phyloP scores from a whole-genome alignment of 2,888 invertebrate genomes.

The Rambutsinella grinnellia region DNA sequence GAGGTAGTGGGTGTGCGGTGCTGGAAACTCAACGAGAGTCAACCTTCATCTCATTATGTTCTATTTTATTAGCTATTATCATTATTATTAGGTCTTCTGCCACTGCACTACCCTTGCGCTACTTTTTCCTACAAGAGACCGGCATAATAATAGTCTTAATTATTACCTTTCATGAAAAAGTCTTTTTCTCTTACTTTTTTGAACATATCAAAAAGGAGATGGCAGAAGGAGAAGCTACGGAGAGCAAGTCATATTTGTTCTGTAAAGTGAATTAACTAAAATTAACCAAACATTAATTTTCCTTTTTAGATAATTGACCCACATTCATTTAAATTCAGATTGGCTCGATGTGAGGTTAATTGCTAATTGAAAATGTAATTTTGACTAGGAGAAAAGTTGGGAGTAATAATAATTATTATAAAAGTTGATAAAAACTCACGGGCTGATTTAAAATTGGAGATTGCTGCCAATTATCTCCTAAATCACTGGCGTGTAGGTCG shows the following conservation, averaged over 20 bases:
- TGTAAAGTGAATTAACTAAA: too few relatives aligned
- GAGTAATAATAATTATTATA: too few relatives aligned
- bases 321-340: slow-evolving; percentile 33
- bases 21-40: slow-evolving; percentile 42
- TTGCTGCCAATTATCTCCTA: too few relatives aligned
- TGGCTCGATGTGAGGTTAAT: slow-evolving; percentile 12
- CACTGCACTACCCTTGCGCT: slow-evolving; percentile 1
- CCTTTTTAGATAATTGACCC: slow-evolving; percentile 44
- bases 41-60: slow-evolving; percentile 57
- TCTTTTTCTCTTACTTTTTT: not conserved
- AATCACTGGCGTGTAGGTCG: too few relatives aligned
- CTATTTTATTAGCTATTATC: slow-evolving; percentile 57
- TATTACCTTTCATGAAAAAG: slow-evolving; percentile 36
- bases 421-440: too few relatives aligned
- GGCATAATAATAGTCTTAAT: too few relatives aligned
- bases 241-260: too few relatives aligned
- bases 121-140: too few relatives aligned
- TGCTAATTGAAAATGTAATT: slow-evolving; percentile 36
- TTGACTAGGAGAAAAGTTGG: too few relatives aligned
- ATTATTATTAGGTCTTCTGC: slow-evolving; percentile 41
- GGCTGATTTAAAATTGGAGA: too few relatives aligned
- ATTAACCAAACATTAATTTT: slow-evolving; percentile 4
- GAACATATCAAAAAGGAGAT: not conserved
- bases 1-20: not conserved
- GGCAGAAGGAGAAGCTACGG: too few relatives aligned